Base-by-base conservation (phyloP, 2,888 invertebrate genomes). In the Eudemis profundana region DNA sequence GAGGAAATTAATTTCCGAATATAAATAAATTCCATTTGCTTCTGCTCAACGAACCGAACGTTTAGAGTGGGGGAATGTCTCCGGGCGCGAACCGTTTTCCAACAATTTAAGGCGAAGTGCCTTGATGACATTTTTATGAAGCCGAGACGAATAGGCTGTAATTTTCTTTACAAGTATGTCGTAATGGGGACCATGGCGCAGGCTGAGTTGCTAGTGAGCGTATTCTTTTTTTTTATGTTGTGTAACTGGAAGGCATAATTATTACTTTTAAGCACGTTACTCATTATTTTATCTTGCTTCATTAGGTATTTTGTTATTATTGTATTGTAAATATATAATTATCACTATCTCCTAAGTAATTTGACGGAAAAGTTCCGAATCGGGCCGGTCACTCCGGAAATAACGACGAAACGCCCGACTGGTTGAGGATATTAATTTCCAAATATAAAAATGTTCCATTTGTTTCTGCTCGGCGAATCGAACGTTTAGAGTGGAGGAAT, bases 371-470 rank as follows among this genome's bases (percentile, higher is more conserved):
- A 62, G 68, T 68, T 54, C 66, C 56, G 72, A 69, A 77, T 77
- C 74, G 70, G 75, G 75, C 69, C 78, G 75, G 78, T 81, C 80
- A 82, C 78, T 78, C 74, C 17, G 21, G 17, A 29, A 19, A 19
- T 21, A 44, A 47, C 78, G 80, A 81, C 78, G 72, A 82, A 78
- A 77, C 74, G 72, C 74, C 72, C 75, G 79, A 83, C 82, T 78
- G 85, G 87, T 85, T 85, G 79, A 83, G 81, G 80, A 87, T 87
- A 88, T 89, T 86, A 89, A 88, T 88, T 85, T 84, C 75, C 82
- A 83, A 89, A 90, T 86, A 89, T 87, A 90, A 89, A 89, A 88
- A 87, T 89, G 90, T 89, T 88, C 82, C 81, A 82, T 89, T 90
- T 87, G 86, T 83, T 89, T 87, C 85, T 85, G 85, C 85, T 86